Evolutionary conservation across 2,888 invertebrate genomes (phyloP).

Genomic region (Drosophila differens): DNA sequence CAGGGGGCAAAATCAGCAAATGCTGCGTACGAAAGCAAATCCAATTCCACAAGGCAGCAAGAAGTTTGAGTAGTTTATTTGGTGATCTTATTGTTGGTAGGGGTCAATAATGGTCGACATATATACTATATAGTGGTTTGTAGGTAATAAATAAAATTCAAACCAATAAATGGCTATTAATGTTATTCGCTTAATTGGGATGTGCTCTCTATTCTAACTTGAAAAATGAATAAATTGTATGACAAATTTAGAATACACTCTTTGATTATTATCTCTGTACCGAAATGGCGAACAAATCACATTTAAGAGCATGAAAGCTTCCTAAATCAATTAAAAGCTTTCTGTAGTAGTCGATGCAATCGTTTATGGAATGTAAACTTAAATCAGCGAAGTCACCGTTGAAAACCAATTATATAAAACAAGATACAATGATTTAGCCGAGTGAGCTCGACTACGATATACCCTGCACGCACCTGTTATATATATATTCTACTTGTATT

Average conservation of each 20-base stretch:
- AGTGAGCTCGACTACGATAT: neutral
- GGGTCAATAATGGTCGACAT: neutral
- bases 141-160: neutral
- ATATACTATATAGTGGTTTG: neutral
- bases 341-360: neutral
- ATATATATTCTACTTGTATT: neutral
- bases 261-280: neutral
- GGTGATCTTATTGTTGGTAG: neutral
- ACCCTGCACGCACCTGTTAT: neutral
- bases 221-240: neutral
- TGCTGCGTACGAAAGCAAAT: constrained; percentile 86
- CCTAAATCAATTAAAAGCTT: neutral
- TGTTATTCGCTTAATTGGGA: neutral
- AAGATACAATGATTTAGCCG: neutral
- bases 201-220: neutral
- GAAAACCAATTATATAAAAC: neutral
- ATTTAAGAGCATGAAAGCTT: neutral
- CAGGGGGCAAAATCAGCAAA: constrained; percentile 88
- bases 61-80: constrained; percentile 39
- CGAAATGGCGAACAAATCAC: neutral
- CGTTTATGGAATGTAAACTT: neutral
- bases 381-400: neutral
- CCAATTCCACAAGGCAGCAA: constrained; percentile 63
- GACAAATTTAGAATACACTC: neutral
- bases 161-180: neutral